Conservation (phyloP, 2,113 vertebrate genomes). For the Dascyllus trimaculatus region DNA sequence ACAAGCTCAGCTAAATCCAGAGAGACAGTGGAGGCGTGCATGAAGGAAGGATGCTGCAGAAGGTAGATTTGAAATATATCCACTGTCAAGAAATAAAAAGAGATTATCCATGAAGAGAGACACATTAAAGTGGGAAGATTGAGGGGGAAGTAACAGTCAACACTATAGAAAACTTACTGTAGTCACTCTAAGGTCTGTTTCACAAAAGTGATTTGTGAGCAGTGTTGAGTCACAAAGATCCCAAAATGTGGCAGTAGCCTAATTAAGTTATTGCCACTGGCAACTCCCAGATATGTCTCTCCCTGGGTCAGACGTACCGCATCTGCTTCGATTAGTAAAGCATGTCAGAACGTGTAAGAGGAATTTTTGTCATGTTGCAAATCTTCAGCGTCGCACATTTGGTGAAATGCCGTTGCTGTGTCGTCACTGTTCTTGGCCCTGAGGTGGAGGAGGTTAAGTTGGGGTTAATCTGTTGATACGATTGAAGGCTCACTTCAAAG, state of each 20-base stretch:
- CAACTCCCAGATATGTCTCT: not conserved
- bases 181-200: not conserved
- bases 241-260: too few relatives aligned
- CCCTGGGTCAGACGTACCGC: not conserved
- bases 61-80: too few relatives aligned
- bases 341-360: not conserved
- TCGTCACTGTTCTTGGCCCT: not conserved
- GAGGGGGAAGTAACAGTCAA: too few relatives aligned
- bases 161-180: not conserved
- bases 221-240: too few relatives aligned
- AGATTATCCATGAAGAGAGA: too few relatives aligned
- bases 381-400: not conserved
- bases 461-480: slow-evolving; percentile 20
- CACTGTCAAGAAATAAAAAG: too few relatives aligned
- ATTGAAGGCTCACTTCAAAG: slow-evolving; percentile 15
- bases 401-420: not conserved
- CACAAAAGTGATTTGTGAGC: not conserved
- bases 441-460: not conserved
- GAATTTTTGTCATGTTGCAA: slow-evolving; percentile 29
- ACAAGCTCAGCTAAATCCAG: not conserved
- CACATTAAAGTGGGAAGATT: too few relatives aligned
- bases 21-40: not conserved
- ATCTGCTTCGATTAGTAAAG: not conserved
- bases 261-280: not conserved
- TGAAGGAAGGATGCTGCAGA: not conserved